Conservation (phyloP, 2,113 vertebrate species). For the Limanda limanda region DNA sequence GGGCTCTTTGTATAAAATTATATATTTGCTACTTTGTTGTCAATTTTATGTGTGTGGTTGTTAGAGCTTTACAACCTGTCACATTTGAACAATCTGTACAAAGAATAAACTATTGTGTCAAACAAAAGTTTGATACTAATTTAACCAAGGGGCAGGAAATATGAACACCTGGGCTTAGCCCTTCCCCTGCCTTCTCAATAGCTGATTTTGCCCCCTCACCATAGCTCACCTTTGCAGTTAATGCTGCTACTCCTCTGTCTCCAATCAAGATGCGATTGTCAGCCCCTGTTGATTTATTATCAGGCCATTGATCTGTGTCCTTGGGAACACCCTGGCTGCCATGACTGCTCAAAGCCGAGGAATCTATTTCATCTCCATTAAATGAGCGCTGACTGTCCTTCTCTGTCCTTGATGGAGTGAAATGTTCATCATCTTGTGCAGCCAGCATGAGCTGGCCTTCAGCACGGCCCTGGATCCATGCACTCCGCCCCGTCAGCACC, state of each 20-base stretch:
- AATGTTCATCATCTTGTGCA: background rate
- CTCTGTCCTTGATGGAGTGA: background rate
- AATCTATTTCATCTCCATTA: slow-evolving; percentile 46
- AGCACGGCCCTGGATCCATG: slow-evolving; percentile 7
- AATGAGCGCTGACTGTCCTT: background rate
- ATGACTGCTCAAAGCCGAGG: background rate
- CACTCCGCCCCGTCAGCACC: background rate
- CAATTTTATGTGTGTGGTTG: too few relatives aligned
- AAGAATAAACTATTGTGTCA: too few relatives aligned
- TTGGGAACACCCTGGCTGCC: slow-evolving; percentile 3
- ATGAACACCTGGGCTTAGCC: slow-evolving; percentile 12
- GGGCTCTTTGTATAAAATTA: background rate
- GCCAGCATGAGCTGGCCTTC: background rate
- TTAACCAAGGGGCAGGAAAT: background rate
- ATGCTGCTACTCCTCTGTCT: background rate
- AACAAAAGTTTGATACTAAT: too few relatives aligned
- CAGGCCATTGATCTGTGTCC: background rate
- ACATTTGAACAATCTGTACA: too few relatives aligned
- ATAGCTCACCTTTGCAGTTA: slow-evolving; percentile 5
- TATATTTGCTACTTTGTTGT: background rate
- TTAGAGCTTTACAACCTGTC: too few relatives aligned
- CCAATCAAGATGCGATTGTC: background rate
- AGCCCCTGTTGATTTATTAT: background rate
- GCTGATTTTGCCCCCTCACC: background rate
- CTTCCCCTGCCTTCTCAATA: slow-evolving; percentile 7